Evolutionary conservation across 2,113 vertebrate genomes (phyloP).

Genomic region (Hemiscyllium ocellatum): DNA sequence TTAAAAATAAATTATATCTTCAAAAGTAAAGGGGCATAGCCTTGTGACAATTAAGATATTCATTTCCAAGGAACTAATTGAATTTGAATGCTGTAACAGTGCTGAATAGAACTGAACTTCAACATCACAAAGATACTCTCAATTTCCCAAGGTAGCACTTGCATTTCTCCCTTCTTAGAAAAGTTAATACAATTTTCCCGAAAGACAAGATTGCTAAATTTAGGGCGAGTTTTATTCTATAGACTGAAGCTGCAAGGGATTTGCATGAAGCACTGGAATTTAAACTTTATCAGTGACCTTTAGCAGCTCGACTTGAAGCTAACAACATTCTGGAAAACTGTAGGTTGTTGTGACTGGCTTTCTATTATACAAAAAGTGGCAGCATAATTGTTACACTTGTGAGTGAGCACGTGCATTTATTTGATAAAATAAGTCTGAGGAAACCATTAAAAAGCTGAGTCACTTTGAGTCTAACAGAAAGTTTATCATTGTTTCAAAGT

Average conservation of each 20-base stretch:
- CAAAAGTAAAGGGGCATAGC: too few relatives aligned
- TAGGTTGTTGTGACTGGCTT: neutral
- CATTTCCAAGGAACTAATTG: neutral
- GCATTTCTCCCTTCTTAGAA: neutral
- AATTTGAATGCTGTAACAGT: neutral
- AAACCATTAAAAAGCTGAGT: neutral
- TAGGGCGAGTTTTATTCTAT: neutral
- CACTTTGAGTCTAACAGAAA: neutral
- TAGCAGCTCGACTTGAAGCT: neutral
- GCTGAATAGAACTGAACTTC: neutral
- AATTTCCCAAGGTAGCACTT: neutral
- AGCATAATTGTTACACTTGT: neutral
- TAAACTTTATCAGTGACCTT: neutral
- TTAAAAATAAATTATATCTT: too few relatives aligned
- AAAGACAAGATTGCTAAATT: neutral
- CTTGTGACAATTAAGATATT: neutral
- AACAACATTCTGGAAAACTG: neutral
- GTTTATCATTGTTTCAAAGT: neutral
- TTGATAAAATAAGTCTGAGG: neutral
- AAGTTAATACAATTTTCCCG: constrained; percentile 12
- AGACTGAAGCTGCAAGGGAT: neutral
- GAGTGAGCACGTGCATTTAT: neutral
- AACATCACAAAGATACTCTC: neutral
- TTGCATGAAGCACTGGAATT: neutral
- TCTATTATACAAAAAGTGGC: neutral